phyloP scores from a whole-genome alignment of 2,113 vertebrate genomes.

The Cephalopholis sonnerati region DNA sequence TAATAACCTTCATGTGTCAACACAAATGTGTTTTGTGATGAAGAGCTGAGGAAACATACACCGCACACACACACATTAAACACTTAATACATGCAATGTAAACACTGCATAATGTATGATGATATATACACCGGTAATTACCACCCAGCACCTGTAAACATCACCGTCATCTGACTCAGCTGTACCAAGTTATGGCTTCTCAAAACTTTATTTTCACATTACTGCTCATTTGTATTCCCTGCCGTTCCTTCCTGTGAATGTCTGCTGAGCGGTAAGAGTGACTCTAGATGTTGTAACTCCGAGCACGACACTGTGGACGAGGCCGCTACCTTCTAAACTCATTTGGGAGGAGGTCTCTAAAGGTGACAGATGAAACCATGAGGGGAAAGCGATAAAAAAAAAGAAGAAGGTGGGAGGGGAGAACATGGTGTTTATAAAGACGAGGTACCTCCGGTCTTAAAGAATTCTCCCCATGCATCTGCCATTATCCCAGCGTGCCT shows the following conservation, averaged over 20 bases:
- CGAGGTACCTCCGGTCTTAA: slow-evolving; percentile 30
- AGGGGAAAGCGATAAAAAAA: not conserved
- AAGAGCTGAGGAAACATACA: not conserved
- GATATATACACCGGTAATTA: not conserved
- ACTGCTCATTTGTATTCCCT: slow-evolving; percentile 68
- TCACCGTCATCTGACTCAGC: not conserved
- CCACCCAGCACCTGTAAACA: not conserved
- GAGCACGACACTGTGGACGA: slow-evolving; percentile 56
- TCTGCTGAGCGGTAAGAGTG: slow-evolving; percentile 43
- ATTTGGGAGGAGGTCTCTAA: slow-evolving; percentile 66
- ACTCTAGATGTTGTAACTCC: slow-evolving; percentile 57
- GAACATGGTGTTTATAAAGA: slow-evolving; percentile 33
- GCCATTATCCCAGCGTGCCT: slow-evolving; percentile 62
- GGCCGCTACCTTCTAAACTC: slow-evolving; percentile 49
- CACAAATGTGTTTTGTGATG: not conserved
- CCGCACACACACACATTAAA: not conserved
- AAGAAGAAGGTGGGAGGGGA: slow-evolving; percentile 2
- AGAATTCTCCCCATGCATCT: slow-evolving; percentile 61
- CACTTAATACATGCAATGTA: not conserved
- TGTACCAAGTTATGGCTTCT: slow-evolving; percentile 25
- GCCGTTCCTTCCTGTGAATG: slow-evolving; percentile 1
- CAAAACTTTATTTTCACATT: slow-evolving; percentile 48
- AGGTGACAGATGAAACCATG: slow-evolving; percentile 64
- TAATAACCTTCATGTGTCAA: slow-evolving; percentile 10
- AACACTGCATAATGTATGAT: not conserved